These are phyloP conservation scores for Drosophila dives DNA, from an alignment of 2,888 invertebrate species.

Conservation along the genomic window DNA sequence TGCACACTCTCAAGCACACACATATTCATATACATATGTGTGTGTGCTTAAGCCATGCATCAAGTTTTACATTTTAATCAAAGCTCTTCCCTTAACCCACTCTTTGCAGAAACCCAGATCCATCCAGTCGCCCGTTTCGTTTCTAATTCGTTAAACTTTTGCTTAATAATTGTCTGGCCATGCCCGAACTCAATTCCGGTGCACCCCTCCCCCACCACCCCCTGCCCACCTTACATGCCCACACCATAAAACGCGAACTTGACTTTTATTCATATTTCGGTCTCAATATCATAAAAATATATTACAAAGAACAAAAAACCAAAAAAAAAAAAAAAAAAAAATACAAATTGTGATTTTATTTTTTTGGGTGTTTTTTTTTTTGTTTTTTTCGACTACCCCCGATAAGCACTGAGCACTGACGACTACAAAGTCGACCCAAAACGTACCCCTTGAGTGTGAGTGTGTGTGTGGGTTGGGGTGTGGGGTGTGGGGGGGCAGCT, in stretches of 20 bases:
- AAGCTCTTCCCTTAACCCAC: slow-evolving; percentile 47
- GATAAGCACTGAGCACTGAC: slow-evolving; percentile 59
- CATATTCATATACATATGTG: slow-evolving; percentile 1
- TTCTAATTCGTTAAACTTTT: slow-evolving; percentile 81
- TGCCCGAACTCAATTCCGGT: slow-evolving; percentile 57
- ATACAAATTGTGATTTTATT: slow-evolving; percentile 32
- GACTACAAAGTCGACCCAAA: slow-evolving; percentile 63
- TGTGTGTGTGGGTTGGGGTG: not conserved
- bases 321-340: slow-evolving; percentile 21
- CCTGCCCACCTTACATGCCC: not conserved
- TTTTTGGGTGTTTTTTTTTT: slow-evolving; percentile 3
- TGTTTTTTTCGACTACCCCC: slow-evolving; percentile 37
- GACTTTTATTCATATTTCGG: slow-evolving; percentile 76
- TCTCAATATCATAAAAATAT: slow-evolving; percentile 58
- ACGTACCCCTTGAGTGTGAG: slow-evolving; percentile 44
- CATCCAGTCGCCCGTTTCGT: slow-evolving; percentile 60
- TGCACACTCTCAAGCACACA: no score
- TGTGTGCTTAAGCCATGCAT: slow-evolving; percentile 22
- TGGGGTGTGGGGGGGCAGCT: not conserved
- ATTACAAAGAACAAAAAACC: slow-evolving; percentile 31
- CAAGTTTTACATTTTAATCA: slow-evolving; percentile 65
- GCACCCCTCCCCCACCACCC: slow-evolving; percentile 28
- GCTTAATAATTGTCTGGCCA: slow-evolving; percentile 81
- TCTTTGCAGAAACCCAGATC: slow-evolving; percentile 1
- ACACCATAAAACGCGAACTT: slow-evolving; percentile 42